phyloP scores from a whole-genome alignment of 2,888 invertebrate species.

The Lochmaea capreae region DNA sequence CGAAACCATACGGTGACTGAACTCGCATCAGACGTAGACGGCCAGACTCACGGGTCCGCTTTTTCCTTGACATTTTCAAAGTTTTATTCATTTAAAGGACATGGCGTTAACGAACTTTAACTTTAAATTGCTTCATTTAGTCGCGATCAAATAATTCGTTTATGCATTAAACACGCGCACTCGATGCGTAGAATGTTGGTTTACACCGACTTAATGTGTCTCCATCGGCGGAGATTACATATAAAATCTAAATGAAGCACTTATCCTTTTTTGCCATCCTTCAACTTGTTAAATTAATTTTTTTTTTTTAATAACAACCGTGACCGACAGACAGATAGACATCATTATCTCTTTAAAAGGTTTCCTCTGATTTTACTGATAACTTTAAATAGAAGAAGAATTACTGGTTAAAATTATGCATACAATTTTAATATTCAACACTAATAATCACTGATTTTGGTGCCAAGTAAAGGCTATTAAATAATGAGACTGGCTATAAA shows the following conservation, averaged over 20 bases:
- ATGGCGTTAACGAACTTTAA: constrained; percentile 33
- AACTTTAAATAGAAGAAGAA: too few relatives aligned
- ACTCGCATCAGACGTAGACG: constrained; percentile 33
- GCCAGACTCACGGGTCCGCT: constrained; percentile 32
- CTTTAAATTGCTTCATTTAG: constrained; percentile 20
- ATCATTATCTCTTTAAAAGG: too few relatives aligned
- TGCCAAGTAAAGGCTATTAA: too few relatives aligned
- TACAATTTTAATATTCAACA: too few relatives aligned
- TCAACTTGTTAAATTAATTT: too few relatives aligned
- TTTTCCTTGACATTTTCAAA: constrained; percentile 30
- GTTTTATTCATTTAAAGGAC: constrained; percentile 37
- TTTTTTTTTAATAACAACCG: neutral
- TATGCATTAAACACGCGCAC: constrained; percentile 7
- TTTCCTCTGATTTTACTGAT: too few relatives aligned
- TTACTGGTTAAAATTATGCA: too few relatives aligned
- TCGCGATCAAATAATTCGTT: constrained; percentile 8
- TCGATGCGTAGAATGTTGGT: neutral
- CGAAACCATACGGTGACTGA: constrained; percentile 33
- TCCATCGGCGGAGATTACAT: neutral
- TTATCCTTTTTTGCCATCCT: too few relatives aligned
- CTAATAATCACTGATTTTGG: too few relatives aligned
- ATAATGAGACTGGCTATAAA: too few relatives aligned
- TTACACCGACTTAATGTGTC: neutral
- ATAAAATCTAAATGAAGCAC: neutral
- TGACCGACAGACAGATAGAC: neutral